A percentile compares a stretch with the other conserved stretches of the same genome.
These are phyloP conservation scores for Drosophila monieri DNA, from an alignment of 2,888 invertebrate species.

Conservation along the genomic window DNA sequence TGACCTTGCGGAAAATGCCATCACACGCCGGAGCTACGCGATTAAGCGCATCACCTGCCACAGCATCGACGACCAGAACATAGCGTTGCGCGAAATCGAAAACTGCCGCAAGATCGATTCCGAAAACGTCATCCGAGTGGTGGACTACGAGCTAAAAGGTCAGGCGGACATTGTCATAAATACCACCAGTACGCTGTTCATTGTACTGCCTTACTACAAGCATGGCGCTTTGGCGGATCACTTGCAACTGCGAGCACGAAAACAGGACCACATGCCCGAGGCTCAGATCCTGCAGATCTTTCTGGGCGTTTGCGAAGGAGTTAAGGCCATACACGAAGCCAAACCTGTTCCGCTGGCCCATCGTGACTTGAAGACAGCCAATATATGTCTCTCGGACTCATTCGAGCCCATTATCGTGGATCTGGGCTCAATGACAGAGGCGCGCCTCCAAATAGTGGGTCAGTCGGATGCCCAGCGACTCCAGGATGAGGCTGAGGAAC, in stretches of 20 bases:
- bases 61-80: conserved; percentile 89
- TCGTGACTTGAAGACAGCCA: conserved; percentile 93
- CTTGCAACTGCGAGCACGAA: conserved; percentile 86
- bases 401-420: conserved; percentile 92
- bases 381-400: conserved; percentile 90
- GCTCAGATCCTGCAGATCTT: conserved; percentile 89
- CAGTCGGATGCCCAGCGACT: conserved; percentile 88
- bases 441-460: conserved; percentile 87
- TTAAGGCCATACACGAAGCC: conserved; percentile 89
- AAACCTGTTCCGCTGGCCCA: conserved; percentile 91
- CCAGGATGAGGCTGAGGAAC: conserved; percentile 92
- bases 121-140: conserved; percentile 89
- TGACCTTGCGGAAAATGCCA: conserved; percentile 89
- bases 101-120: conserved; percentile 89
- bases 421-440: conserved; percentile 89
- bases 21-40: conserved; percentile 88
- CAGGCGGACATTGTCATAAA: conserved; percentile 88
- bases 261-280: conserved; percentile 87
- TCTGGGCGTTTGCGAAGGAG: conserved; percentile 89
- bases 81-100: conserved; percentile 89
- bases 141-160: conserved; percentile 88
- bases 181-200: conserved; percentile 88
- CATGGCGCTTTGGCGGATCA: conserved; percentile 90
- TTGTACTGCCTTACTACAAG: conserved; percentile 91
- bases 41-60: conserved; percentile 93